Percentiles rank a stretch among this genome's conserved stretches.
phyloP scores from a whole-genome alignment of 2,797 vertebrate species.

The Esox lucius region DNA sequence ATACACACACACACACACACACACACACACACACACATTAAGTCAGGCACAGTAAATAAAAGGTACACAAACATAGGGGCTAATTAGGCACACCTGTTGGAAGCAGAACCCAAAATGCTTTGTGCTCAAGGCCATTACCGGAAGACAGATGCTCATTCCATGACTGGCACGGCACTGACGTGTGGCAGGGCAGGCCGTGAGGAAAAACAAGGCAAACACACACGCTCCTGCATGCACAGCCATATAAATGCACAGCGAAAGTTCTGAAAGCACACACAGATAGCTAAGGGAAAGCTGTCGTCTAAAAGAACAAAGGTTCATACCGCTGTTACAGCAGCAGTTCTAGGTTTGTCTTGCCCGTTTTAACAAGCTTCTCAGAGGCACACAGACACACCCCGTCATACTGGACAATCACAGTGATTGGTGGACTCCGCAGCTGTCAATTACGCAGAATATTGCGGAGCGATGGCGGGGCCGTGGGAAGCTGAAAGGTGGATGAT shows the following conservation, averaged over 20 bases:
- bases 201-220: slow-evolving; percentile 17
- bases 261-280: neutral
- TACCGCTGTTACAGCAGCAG: slow-evolving; percentile 17
- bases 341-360: neutral
- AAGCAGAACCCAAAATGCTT: slow-evolving; percentile 21
- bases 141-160: slow-evolving; percentile 28
- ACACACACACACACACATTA: neutral
- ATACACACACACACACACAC: slow-evolving; percentile 1
- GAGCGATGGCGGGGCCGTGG: neutral
- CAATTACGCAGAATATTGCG: neutral
- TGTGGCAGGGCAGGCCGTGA: neutral
- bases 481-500: neutral
- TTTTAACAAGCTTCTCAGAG: neutral
- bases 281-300: slow-evolving; percentile 9
- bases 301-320: slow-evolving; percentile 3
- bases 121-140: slow-evolving; percentile 29
- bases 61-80: slow-evolving; percentile 22
- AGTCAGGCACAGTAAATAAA: slow-evolving; percentile 3
- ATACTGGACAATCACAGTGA: neutral
- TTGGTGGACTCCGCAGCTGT: neutral
- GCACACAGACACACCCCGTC: slow-evolving; percentile 2
- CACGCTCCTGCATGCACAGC: neutral
- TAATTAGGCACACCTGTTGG: slow-evolving; percentile 47
- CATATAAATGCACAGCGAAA: neutral
- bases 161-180: neutral